Percentiles rank a stretch among this genome's conserved stretches.
These are phyloP conservation scores for Trididemnum clinides DNA, from an alignment of 23 tunicate genomes.

Conservation along the genomic window DNA sequence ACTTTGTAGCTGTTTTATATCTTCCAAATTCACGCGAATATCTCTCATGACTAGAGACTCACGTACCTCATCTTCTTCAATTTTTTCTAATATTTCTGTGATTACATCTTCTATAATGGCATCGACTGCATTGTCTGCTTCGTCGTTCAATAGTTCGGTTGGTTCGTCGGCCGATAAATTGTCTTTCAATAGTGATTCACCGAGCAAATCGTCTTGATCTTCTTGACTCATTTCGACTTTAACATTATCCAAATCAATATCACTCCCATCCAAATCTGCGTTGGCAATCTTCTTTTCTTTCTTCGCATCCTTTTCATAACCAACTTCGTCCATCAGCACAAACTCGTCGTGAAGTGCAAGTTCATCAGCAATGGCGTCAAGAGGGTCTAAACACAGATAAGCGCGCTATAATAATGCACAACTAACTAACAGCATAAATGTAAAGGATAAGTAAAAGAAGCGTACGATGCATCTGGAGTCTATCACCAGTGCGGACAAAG, in stretches of 20 bases:
- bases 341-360: conserved; percentile 69
- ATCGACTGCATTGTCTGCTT: neutral
- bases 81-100: neutral
- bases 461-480: no score
- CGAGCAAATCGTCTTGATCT: conserved; percentile 20
- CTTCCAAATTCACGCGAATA: no score
- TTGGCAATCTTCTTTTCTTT: neutral
- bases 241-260: conserved; percentile 52
- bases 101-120: neutral
- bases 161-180: no score
- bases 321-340: conserved; percentile 60
- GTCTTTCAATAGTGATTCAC: no score
- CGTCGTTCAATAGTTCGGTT: neutral
- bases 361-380: conserved; percentile 65
- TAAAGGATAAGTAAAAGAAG: no score
- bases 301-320: neutral
- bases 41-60: no score
- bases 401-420: no score
- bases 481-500: no score
- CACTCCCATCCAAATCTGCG: conserved; percentile 23
- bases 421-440: no score
- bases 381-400: conserved; percentile 61
- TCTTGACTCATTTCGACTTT: conserved; percentile 51
- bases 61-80: neutral
- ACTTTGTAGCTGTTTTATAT: no score